Percentiles rank a stretch among this genome's conserved stretches.
Evolutionary conservation across 2,888 invertebrate genomes (phyloP).

Genomic region (Cataglyphis altisquamis): DNA sequence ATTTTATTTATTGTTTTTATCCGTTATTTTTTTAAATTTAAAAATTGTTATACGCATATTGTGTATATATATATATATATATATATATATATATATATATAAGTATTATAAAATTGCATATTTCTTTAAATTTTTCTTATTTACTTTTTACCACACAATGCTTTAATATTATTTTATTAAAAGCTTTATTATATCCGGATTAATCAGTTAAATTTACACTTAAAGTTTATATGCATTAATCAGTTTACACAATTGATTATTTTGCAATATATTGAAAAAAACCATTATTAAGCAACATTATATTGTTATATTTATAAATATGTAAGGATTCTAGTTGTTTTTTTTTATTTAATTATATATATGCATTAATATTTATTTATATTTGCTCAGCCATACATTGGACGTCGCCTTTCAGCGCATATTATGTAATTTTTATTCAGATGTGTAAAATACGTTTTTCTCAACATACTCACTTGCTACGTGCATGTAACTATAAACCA

Average conservation of each 20-base stretch:
- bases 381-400: conserved; percentile 14
- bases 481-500: conserved; percentile 90
- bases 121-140: background rate
- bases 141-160: background rate
- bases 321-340: background rate
- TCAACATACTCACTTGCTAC: conserved; percentile 90
- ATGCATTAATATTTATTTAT: conserved; percentile 16
- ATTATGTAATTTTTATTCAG: conserved; percentile 38
- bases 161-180: background rate
- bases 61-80: background rate
- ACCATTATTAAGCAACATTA: background rate
- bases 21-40: background rate
- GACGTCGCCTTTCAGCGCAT: conserved; percentile 18
- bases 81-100: background rate
- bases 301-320: background rate
- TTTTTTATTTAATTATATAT: background rate
- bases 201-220: background rate
- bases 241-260: background rate
- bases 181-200: background rate
- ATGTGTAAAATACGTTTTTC: conserved; percentile 43
- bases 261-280: background rate
- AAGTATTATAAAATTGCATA: background rate
- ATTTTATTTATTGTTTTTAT: background rate
- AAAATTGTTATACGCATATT: background rate
- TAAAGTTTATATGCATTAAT: too few species aligned